These are phyloP conservation scores for Sorex fumeus DNA, from an alignment of 2,113 vertebrate genomes.

Conservation along the genomic window DNA sequence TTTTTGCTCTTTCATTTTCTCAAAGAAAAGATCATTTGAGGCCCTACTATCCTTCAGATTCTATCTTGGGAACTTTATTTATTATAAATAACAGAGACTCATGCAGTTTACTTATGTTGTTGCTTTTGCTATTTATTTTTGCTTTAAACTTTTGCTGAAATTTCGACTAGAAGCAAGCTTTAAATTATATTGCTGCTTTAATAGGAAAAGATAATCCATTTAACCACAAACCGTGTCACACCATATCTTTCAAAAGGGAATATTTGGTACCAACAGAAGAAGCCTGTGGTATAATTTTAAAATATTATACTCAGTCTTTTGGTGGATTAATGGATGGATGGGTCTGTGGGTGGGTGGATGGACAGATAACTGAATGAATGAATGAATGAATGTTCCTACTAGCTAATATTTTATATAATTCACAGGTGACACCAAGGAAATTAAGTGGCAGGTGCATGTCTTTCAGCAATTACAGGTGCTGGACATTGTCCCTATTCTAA, in stretches of 20 bases:
- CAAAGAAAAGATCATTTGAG: constrained; percentile 21
- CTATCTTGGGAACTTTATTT: not conserved
- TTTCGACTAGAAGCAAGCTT: constrained; percentile 31
- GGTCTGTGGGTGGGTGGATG: not conserved
- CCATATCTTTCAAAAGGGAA: constrained; percentile 25
- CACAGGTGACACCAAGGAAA: constrained; percentile 33
- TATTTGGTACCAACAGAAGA: constrained; percentile 18
- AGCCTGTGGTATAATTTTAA: constrained; percentile 23
- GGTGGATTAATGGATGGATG: not conserved
- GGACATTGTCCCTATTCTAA: constrained; percentile 39
- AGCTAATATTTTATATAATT: constrained; percentile 36
- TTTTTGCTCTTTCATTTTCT: constrained; percentile 23
- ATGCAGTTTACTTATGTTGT: not conserved
- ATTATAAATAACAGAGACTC: not conserved
- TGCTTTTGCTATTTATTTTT: constrained; percentile 55
- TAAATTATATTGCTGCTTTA: constrained; percentile 32
- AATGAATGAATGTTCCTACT: constrained; percentile 6
- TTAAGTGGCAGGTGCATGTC: constrained; percentile 61
- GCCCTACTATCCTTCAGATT: not conserved
- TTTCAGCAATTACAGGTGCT: constrained; percentile 49
- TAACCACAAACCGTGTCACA: constrained; percentile 39
- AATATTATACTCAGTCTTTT: not conserved
- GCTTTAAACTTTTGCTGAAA: constrained; percentile 53
- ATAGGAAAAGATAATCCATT: constrained; percentile 53
- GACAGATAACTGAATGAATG: constrained; percentile 6